A percentile compares a stretch with the other conserved stretches of the same genome.
Conservation (phyloP, 1,140 invertebrate genomes). For the Thereuonema tuberculata region DNA sequence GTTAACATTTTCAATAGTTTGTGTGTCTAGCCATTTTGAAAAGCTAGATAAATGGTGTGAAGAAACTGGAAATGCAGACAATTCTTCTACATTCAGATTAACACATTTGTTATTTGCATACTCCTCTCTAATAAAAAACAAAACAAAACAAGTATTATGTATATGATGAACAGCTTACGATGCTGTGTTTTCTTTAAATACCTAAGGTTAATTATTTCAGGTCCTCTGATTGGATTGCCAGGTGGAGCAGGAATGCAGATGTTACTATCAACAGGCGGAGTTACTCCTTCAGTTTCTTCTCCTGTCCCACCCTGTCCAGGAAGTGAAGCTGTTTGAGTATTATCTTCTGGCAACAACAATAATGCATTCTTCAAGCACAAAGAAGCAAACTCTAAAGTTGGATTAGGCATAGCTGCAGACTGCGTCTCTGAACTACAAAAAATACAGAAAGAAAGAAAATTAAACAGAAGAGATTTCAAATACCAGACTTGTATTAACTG, state of each 20-base stretch:
- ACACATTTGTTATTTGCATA: too few relatives aligned
- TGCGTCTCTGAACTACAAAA: slow-evolving; percentile 40
- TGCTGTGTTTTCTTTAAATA: slow-evolving; percentile 1
- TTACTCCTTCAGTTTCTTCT: neutral
- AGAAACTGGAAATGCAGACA: too few relatives aligned
- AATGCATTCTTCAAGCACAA: slow-evolving; percentile 76
- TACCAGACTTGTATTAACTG: neutral
- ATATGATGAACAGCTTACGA: too few relatives aligned
- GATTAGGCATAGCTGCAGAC: slow-evolving; percentile 64
- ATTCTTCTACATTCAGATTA: too few relatives aligned
- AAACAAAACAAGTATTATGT: too few relatives aligned
- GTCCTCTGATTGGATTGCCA: slow-evolving; percentile 15
- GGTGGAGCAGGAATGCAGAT: slow-evolving; percentile 9
- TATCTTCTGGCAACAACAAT: slow-evolving; percentile 34
- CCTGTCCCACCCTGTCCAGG: neutral
- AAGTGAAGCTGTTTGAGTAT: neutral
- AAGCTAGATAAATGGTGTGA: too few relatives aligned
- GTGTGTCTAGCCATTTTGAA: too few relatives aligned
- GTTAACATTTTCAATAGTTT: too few relatives aligned
- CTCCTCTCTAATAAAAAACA: too few relatives aligned
- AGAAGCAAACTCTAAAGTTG: slow-evolving; percentile 78
- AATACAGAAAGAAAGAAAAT: neutral
- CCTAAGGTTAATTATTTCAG: slow-evolving; percentile 13
- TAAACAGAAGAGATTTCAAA: neutral
- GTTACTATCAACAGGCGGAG: neutral